Conservation (phyloP, 2,888 invertebrate genomes). For the Hecatera dysodea region DNA sequence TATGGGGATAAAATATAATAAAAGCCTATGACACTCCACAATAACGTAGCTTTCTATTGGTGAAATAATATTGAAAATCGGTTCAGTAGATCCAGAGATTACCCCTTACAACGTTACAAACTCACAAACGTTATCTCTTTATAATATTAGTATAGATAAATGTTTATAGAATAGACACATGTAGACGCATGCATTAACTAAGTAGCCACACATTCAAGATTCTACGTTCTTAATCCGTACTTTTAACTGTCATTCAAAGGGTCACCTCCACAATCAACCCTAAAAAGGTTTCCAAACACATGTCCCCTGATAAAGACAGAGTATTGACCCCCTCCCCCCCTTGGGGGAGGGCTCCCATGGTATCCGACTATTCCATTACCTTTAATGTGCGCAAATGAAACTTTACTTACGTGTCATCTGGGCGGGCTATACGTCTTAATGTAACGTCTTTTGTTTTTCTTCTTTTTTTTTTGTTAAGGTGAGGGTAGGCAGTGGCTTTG, state of each 20-base stretch:
- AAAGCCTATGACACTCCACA: too few species aligned
- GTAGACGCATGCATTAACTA: too few species aligned
- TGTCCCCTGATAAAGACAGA: conserved; percentile 62
- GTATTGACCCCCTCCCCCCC: conserved; percentile 64
- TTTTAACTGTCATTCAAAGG: not conserved
- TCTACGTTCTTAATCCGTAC: too few species aligned
- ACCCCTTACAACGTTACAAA: too few species aligned
- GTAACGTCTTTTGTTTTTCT: conserved; percentile 63
- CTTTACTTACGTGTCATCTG: conserved; percentile 73
- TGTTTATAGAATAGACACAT: too few species aligned
- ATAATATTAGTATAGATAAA: too few species aligned
- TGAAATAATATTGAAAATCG: too few species aligned
- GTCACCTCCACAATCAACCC: conserved; percentile 4
- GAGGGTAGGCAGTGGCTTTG: not conserved
- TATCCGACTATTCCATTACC: conserved; percentile 83
- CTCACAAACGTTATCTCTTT: too few species aligned
- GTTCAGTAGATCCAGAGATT: too few species aligned
- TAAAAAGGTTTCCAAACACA: conserved; percentile 32
- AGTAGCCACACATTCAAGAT: too few species aligned
- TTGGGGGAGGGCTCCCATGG: conserved; percentile 40
- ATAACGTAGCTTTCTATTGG: too few species aligned
- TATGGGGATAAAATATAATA: too few species aligned
- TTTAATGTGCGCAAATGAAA: conserved; percentile 75
- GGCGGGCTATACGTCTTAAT: conserved; percentile 75
- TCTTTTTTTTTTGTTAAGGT: conserved; percentile 15